phyloP scores from a whole-genome alignment of 2,113 vertebrate genomes.

The Varanus komodoensis region DNA sequence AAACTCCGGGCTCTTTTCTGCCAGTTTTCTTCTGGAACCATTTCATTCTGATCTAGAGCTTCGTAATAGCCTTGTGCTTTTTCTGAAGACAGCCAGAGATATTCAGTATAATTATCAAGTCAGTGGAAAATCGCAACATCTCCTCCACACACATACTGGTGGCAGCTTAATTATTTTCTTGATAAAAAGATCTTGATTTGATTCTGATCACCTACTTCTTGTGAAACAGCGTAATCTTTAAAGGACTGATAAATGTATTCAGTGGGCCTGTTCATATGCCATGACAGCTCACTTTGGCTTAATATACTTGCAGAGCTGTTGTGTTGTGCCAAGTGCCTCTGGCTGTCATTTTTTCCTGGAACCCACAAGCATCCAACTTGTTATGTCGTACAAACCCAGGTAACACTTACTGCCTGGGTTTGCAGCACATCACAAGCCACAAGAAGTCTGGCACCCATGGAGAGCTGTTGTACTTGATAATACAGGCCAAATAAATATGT shows the following conservation, averaged over 20 bases:
- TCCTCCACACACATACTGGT: not conserved
- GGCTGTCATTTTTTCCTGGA: too few species aligned
- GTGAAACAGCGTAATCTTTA: not conserved
- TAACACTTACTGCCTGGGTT: too few species aligned
- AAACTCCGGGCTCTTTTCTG: conserved; percentile 91
- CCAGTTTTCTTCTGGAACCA: conserved; percentile 92
- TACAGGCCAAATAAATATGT: not conserved
- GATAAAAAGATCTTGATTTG: not conserved
- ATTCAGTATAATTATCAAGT: not conserved
- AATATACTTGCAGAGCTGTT: too few species aligned
- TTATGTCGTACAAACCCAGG: too few species aligned
- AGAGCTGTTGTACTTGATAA: too few species aligned
- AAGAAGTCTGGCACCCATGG: too few species aligned
- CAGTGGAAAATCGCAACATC: not conserved
- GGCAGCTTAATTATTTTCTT: not conserved
- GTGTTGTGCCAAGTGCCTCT: too few species aligned
- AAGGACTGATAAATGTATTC: not conserved
- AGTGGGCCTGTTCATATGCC: too few species aligned
- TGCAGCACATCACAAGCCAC: too few species aligned
- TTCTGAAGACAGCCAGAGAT: conserved; percentile 78
- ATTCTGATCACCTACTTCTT: not conserved
- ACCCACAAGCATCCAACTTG: too few species aligned
- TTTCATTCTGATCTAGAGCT: conserved; percentile 88
- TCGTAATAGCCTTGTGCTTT: conserved; percentile 97
- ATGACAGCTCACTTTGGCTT: too few species aligned